These are phyloP conservation scores for Prosopocoilus inquinatus DNA, from an alignment of 2,888 invertebrate species.

Conservation along the genomic window DNA sequence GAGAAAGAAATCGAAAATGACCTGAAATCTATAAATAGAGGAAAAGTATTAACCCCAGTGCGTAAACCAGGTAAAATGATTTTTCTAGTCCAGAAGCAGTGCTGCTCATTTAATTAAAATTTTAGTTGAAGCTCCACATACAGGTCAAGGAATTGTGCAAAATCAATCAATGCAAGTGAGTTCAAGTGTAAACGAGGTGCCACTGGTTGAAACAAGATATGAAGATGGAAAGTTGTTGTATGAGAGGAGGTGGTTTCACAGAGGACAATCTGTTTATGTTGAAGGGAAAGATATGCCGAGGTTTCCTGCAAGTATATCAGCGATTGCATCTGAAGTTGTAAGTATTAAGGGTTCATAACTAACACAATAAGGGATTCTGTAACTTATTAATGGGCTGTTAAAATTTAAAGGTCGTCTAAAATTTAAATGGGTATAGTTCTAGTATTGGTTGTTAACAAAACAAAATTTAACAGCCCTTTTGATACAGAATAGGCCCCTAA, in stretches of 20 bases:
- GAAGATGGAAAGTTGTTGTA: constrained; percentile 93
- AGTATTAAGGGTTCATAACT: constrained; percentile 43
- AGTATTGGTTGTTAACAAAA: no score
- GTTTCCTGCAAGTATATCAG: constrained; percentile 86
- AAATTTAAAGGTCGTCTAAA: no score
- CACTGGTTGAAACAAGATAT: constrained; percentile 77
- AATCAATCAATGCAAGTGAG: constrained; percentile 28
- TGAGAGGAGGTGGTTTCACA: constrained; percentile 92
- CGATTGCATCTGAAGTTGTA: constrained; percentile 88
- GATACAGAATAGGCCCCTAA: no score
- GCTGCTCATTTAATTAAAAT: neutral
- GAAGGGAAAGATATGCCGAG: constrained; percentile 84
- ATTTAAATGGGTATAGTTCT: no score
- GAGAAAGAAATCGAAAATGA: constrained; percentile 88
- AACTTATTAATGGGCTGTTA: no score
- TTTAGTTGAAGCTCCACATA: constrained; percentile 29
- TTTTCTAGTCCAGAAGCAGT: neutral
- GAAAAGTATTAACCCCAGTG: constrained; percentile 55
- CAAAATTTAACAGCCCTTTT: no score
- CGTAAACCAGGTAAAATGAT: constrained; percentile 53
- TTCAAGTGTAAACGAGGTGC: constrained; percentile 38
- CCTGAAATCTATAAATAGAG: constrained; percentile 72
- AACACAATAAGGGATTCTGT: no score
- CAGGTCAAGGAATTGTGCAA: constrained; percentile 53
- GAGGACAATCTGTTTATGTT: constrained; percentile 88